These are phyloP conservation scores for Hemaris fuciformis DNA, from an alignment of 2,888 invertebrate species.

Conservation along the genomic window DNA sequence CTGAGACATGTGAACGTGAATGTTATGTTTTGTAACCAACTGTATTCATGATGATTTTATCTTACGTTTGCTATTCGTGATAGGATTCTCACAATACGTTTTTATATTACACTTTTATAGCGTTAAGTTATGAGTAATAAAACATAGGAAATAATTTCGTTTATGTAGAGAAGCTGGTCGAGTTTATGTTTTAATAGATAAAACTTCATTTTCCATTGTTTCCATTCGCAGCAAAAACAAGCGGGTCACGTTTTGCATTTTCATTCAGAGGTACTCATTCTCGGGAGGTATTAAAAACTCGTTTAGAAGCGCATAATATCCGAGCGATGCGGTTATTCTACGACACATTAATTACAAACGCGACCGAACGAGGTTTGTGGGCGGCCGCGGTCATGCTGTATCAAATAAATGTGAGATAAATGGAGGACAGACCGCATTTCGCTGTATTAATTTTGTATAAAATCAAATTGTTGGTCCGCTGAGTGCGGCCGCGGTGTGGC, in stretches of 20 bases:
- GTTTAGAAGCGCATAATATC: not conserved
- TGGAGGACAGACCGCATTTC: not conserved
- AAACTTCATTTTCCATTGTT: too few species aligned
- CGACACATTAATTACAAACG: not conserved
- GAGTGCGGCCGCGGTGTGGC: not conserved
- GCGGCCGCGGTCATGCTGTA: not conserved
- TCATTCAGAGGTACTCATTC: too few species aligned
- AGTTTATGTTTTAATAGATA: too few species aligned
- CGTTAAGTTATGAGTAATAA: too few species aligned
- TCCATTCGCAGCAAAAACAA: not conserved
- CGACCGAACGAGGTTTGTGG: not conserved
- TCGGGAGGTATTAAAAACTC: not conserved
- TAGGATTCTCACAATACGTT: too few species aligned
- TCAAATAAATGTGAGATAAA: not conserved
- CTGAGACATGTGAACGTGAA: too few species aligned
- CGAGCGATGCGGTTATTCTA: not conserved
- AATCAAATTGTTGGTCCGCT: not conserved
- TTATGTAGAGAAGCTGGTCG: too few species aligned
- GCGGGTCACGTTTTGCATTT: not conserved
- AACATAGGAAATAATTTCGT: too few species aligned
- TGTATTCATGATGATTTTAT: too few species aligned
- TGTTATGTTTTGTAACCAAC: too few species aligned
- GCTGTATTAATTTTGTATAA: not conserved
- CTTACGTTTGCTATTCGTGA: too few species aligned
- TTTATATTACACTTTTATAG: too few species aligned